Base-by-base conservation (phyloP, 1,140 invertebrate species). In the Drosophila virilis region DNA sequence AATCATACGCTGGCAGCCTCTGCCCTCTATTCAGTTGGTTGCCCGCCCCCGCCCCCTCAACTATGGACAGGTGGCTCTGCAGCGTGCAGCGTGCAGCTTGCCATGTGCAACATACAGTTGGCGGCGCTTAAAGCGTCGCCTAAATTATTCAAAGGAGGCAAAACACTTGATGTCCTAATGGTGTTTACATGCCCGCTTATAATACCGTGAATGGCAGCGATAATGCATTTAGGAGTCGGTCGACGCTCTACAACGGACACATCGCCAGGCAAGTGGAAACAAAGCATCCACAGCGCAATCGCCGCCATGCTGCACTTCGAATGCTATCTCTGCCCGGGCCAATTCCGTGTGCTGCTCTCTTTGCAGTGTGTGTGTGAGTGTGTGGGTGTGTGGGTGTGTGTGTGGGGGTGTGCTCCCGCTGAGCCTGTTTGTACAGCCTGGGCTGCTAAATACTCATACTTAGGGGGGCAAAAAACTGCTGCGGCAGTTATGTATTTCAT, bases 131-230 rank as follows among this genome's bases (percentile, higher is more conserved):
- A 69, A 62, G 73, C 60, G 55, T 28, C 51, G 45, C 38, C 57
- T 78, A 67, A 78, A 75, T 75, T 75, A 78, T 78, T 66, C 66
- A 78, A 50, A 43, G 17, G 48, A 68, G 64, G 68, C 62, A 73
- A 77, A 73, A 68, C 68, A 73, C 69, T 72, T 77, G 59, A 73
- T 58, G 59, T 64, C 60, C 74, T 79, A 79, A 79, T 73, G 68
- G 50, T 77, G 77, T 80, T 80, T 80, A 77, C 70, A 59, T 70
- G 60, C 59, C 65, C 65, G 57, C 72, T 66, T 74, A 74, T 68
- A 68, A 62, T 74, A 51, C 70, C 51, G 64, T 74, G 70, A 77
- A 74, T 77, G 70, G 70, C 70, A 51, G 64, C 74, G 64, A 62
- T 77, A 77, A 77, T 74, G 70, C 64, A 64, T 74, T 77, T 77